Evolutionary conservation across 2,888 invertebrate genomes (phyloP).

Genomic region (Chouioia cunea): DNA sequence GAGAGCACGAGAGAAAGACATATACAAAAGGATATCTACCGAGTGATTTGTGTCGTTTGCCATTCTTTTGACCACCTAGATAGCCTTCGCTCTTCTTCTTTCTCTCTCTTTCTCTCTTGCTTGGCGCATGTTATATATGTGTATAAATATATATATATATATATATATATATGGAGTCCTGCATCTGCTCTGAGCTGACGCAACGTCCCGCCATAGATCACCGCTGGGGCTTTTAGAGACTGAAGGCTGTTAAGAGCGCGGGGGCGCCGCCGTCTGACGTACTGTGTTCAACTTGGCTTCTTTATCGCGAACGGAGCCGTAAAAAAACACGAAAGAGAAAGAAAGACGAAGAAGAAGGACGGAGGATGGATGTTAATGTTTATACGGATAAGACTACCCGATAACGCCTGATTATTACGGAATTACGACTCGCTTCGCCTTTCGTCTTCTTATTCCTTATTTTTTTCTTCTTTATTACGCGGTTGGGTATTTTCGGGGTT

Average conservation of each 20-base stretch:
- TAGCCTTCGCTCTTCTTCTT: constrained; percentile 43
- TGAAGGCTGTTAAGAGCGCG: constrained; percentile 71
- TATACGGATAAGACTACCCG: constrained; percentile 36
- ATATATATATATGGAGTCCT: constrained; percentile 65
- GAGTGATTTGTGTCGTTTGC: constrained; percentile 66
- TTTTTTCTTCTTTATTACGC: neutral
- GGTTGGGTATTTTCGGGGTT: no score
- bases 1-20: constrained; percentile 18
- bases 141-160: no score
- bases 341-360: constrained; percentile 27
- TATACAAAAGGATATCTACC: constrained; percentile 37
- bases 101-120: constrained; percentile 33
- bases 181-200: constrained; percentile 72
- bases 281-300: constrained; percentile 63
- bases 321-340: constrained; percentile 42
- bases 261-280: constrained; percentile 60
- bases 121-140: neutral
- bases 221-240: constrained; percentile 73
- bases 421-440: constrained; percentile 28
- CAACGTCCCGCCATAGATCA: constrained; percentile 78
- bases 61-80: constrained; percentile 61
- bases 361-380: constrained; percentile 42
- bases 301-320: constrained; percentile 41
- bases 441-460: neutral
- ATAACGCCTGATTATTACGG: constrained; percentile 38